Evolutionary conservation across 2,888 invertebrate species (phyloP).

Genomic region (Ennomos quercinarius): DNA sequence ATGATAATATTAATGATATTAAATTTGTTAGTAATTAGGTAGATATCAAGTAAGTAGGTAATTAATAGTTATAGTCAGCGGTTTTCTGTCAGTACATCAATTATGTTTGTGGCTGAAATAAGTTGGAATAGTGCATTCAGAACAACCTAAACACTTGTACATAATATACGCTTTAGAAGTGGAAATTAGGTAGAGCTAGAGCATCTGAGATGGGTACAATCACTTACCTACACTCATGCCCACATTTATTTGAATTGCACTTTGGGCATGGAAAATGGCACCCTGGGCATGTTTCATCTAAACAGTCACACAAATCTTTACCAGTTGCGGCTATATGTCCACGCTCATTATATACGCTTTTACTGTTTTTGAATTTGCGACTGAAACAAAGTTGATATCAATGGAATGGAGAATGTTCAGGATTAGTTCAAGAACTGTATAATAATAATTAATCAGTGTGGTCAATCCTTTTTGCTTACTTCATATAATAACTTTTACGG

Average conservation of each 20-base stretch:
- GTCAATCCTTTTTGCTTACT: slow-evolving; percentile 50
- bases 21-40: too few species aligned
- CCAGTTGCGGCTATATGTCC: slow-evolving; percentile 87
- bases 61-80: too few species aligned
- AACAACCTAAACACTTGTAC: too few species aligned
- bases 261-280: slow-evolving; percentile 93
- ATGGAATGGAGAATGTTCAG: too few species aligned
- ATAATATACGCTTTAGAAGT: too few species aligned
- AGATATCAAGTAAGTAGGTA: too few species aligned
- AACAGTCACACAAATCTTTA: slow-evolving; percentile 93
- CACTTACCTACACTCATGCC: slow-evolving; percentile 89
- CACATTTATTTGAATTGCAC: slow-evolving; percentile 91
- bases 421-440: too few species aligned
- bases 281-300: slow-evolving; percentile 91
- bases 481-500: slow-evolving; percentile 84
- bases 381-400: slow-evolving; percentile 53
- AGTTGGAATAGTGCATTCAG: too few species aligned
- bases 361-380: slow-evolving; percentile 60
- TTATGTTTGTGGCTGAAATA: too few species aligned
- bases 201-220: background rate
- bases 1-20: too few species aligned
- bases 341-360: slow-evolving; percentile 89
- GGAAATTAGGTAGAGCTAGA: too few species aligned
- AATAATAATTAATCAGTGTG: slow-evolving; percentile 5
- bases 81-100: too few species aligned